A percentile compares a stretch with the other conserved stretches of the same genome.
phyloP scores from a whole-genome alignment of 2,113 vertebrate species.

The Edolisoma coerulescens region DNA sequence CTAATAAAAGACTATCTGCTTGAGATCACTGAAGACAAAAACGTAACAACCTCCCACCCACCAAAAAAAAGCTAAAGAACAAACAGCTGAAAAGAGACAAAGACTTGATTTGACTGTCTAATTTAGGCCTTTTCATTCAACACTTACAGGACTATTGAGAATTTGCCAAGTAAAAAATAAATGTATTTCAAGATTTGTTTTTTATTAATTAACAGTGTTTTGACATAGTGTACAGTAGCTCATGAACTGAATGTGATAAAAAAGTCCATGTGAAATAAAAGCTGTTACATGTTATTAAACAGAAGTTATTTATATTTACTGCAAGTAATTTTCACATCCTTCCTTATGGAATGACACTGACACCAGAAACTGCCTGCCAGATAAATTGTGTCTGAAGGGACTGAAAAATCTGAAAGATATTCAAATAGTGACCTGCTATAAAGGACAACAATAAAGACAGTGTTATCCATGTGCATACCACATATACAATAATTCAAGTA shows the following conservation, averaged over 20 bases:
- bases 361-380: neutral
- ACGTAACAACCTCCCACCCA: accelerated
- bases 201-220: neutral
- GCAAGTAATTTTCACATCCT: neutral
- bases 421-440: neutral
- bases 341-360: neutral
- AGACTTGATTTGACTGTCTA: neutral
- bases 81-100: neutral
- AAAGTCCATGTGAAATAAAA: neutral
- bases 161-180: neutral
- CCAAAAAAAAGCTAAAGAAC: accelerated
- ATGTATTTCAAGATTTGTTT: neutral
- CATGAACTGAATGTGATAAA: neutral
- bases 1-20: neutral
- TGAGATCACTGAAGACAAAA: neutral
- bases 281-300: neutral
- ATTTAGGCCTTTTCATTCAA: neutral
- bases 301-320: neutral
- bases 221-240: neutral
- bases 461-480: neutral
- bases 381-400: neutral
- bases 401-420: neutral
- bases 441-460: neutral
- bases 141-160: neutral
- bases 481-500: neutral